Percentiles rank a stretch among this genome's conserved stretches.
Evolutionary conservation across 2,113 vertebrate species (phyloP).

Genomic region (Aythya baeri): DNA sequence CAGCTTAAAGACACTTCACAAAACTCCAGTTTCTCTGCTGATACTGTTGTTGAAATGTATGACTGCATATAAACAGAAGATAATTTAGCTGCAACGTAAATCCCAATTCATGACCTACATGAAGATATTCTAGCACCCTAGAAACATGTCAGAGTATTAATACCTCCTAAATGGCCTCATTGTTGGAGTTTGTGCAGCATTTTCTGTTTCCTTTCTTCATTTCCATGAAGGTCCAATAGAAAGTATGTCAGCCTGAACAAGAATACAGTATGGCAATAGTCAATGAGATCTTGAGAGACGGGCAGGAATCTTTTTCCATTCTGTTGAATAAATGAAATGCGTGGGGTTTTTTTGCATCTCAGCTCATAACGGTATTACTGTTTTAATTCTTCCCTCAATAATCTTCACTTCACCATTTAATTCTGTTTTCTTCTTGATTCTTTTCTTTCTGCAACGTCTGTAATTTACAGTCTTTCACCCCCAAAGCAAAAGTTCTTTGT

Average conservation of each 20-base stretch:
- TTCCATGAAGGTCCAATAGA: background rate
- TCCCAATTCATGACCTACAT: background rate
- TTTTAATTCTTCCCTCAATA: background rate
- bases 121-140: background rate
- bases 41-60: background rate
- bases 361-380: background rate
- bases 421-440: slow-evolving; percentile 3
- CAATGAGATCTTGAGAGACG: background rate
- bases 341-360: background rate
- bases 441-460: background rate
- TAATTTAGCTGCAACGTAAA: background rate
- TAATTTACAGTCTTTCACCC: background rate
- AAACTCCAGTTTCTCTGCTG: background rate
- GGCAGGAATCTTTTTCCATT: background rate
- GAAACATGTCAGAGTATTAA: background rate
- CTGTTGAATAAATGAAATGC: background rate
- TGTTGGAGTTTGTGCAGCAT: background rate
- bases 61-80: background rate
- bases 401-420: background rate
- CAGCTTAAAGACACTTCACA: background rate
- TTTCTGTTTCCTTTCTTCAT: background rate
- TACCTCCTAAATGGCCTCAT: background rate
- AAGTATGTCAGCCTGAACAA: background rate
- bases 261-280: background rate
- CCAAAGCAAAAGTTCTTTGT: slow-evolving; percentile 4